Evolutionary conservation across 2,113 vertebrate species (phyloP), one percentile per base, ranked within the genome.

Genomic region (Amphiprion ocellaris): DNA sequence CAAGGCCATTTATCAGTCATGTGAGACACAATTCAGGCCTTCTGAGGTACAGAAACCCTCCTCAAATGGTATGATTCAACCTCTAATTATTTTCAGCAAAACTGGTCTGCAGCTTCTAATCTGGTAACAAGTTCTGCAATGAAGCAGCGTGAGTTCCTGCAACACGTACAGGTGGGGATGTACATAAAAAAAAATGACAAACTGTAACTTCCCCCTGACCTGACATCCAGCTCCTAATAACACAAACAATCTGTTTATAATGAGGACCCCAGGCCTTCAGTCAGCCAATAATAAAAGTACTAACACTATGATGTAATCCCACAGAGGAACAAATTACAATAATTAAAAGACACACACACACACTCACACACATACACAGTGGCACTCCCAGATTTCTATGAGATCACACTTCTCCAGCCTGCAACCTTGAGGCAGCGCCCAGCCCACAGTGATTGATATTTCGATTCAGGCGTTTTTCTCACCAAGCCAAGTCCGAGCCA

Each of bases 391-490:
- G 53, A 69, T 66, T 59, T 69, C 78, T 37, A 46, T 23, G 54
- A 78, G 56, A 72, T 62, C 65, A 59, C 23, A 67, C 63, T 64
- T 72, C 44, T 85, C 47, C 28, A 49, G 77, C 47, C 79, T 82
- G 71, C 83, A 91, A 83, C 69, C 84, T 85, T 46, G 81, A 89
- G 83, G 83, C 90, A 86, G 83, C 56, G 71, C 88, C 86, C 86
- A 82, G 82, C 74, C 61, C 74, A 74, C 66, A 71, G 70, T 90
- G 88, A 89, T 75, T 84, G 81, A 92, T 91, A 77, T 68, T 84
- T 61, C 17, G 24, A 79, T 85, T 81, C 62, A 77, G 71, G 55
- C 63, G 37, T 74, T 73, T 85, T 69, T 72, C 74, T 82, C n/a
- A 0, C 39, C n/a, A 5, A 79, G 71, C 76, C 67, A 74, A 74